Evolutionary conservation across 2,113 vertebrate species (phyloP), one percentile per base, ranked within the genome.

Genomic region (Cercopithecus mona): DNA sequence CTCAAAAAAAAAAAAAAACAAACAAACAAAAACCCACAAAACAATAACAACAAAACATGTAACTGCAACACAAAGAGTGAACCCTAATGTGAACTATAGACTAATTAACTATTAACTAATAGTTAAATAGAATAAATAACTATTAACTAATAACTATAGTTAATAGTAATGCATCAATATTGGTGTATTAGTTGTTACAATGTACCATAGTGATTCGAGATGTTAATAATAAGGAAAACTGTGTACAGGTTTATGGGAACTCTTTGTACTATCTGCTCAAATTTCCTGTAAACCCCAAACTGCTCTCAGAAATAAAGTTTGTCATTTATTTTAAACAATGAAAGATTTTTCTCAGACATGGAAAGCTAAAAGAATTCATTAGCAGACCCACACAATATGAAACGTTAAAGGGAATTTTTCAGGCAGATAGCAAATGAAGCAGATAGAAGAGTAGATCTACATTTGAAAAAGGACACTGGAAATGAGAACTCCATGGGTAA

Each of bases 281-380:
- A n/a, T 64, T 87, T 64, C 90, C 75, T 96, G 40, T 83, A 90
- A 83, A 50, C 16, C 27, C 40, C 78, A 57, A 97, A 90, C 50
- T 43, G 10, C 66, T 70, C 59, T 61, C 32, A 57, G 66, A 84
- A 80, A 66, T 93, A 72, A 87, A 89, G 18, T 48, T 6, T 45
- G 52, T 32, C 79, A 38, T 22, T 59, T 40, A 83, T 76, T 96
- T 82, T 9, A 75, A 87, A 76, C 35, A 76, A 23, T n/a, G 40
- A 64, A 68, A 40, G 61, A 64, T 43, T 32, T 82, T 59, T 86
- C 30, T 35, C 12, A 89, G 89, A 61, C 14, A 70, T 76, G 43
- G 40, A 89, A 94, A 88, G 27, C 72, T 84, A 16, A 64, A 78
- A 87, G 43, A 78, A 85, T 72, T 84, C 35, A 85, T 9, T 64